phyloP scores from a whole-genome alignment of 2,797 vertebrate species.

The Glyptemys insculpta region DNA sequence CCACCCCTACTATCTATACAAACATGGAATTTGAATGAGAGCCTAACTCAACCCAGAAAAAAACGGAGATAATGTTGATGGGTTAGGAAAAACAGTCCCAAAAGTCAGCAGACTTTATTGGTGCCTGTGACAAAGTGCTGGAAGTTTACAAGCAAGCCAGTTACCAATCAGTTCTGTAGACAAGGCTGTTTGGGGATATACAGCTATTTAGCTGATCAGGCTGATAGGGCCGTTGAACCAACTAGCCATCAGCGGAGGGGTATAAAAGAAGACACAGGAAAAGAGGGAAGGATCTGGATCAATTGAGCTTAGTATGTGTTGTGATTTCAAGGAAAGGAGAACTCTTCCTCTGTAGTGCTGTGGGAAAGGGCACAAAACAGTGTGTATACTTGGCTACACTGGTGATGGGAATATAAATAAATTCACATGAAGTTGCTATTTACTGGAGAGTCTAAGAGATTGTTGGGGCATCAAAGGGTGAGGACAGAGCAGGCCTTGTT shows the following conservation, averaged over 20 bases:
- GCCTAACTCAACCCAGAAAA: not conserved
- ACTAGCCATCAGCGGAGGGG: too few species aligned
- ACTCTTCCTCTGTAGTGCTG: not conserved
- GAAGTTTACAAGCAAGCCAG: not conserved
- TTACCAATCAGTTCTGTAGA: not conserved
- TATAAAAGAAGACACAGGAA: not conserved
- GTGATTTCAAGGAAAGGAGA: too few species aligned
- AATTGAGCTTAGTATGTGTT: not conserved
- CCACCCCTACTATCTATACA: not conserved
- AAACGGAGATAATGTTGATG: accelerated
- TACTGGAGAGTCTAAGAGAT: not conserved
- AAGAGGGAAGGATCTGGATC: not conserved
- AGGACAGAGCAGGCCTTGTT: not conserved
- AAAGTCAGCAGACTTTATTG: not conserved
- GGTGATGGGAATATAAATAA: not conserved
- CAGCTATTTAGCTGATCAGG: too few species aligned
- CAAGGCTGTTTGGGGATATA: not conserved
- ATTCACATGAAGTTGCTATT: not conserved
- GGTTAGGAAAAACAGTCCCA: not conserved
- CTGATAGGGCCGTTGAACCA: too few species aligned
- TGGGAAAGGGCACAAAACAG: not conserved
- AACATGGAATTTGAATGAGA: not conserved
- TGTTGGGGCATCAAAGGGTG: not conserved
- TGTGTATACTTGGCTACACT: too few species aligned
- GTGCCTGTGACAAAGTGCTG: not conserved